phyloP scores from a whole-genome alignment of 2,797 vertebrate species.

The Salmo trutta region DNA sequence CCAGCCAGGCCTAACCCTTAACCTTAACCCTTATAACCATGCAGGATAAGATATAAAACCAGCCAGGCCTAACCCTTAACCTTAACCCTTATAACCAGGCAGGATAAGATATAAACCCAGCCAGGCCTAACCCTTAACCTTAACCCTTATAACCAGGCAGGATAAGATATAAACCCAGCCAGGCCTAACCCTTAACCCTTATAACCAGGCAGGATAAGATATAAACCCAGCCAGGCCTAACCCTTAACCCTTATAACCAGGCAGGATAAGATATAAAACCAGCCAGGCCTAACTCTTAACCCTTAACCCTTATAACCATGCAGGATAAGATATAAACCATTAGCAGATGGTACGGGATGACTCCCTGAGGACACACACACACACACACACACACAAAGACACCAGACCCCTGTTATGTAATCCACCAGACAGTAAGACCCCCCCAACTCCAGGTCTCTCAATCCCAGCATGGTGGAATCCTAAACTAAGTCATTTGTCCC shows the following conservation, averaged over 20 bases:
- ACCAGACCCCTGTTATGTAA: conserved; percentile 79
- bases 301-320: conserved; percentile 2
- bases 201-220: too few species aligned
- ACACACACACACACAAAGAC: conserved; percentile 57
- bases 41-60: too few species aligned
- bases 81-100: too few species aligned
- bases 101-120: too few species aligned
- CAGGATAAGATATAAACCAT: conserved; percentile 78
- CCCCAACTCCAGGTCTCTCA: conserved; percentile 26
- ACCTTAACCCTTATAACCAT: too few species aligned
- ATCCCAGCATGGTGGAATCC: conserved; percentile 54
- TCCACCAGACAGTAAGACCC: conserved; percentile 64
- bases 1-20: too few species aligned
- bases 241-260: too few species aligned
- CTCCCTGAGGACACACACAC: neutral
- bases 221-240: too few species aligned
- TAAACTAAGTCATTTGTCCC: neutral
- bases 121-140: too few species aligned
- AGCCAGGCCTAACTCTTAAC: too few species aligned
- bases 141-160: conserved; percentile 64
- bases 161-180: conserved; percentile 78
- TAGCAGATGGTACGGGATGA: conserved; percentile 73
- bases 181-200: conserved; percentile 34
- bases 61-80: too few species aligned
- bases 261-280: too few species aligned